A percentile compares a stretch with the other conserved stretches of the same genome.
Conservation (phyloP, 2,888 invertebrate genomes). For the Eledone cirrhosa region DNA sequence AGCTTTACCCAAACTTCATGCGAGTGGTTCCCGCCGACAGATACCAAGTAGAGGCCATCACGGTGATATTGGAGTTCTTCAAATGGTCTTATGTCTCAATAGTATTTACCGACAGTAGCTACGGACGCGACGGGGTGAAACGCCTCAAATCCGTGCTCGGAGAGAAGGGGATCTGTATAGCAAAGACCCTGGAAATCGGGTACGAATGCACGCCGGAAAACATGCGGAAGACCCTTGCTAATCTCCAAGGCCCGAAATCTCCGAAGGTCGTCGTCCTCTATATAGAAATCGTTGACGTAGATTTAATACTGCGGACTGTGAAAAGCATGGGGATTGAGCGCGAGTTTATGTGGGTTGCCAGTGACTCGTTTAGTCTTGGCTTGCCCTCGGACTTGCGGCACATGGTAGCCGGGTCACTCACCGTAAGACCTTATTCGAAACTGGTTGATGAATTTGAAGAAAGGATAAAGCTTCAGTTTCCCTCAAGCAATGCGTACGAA, state of each 20-base stretch:
- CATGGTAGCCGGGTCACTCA: slow-evolving; percentile 38
- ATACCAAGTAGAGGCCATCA: slow-evolving; percentile 54
- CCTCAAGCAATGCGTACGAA: neutral
- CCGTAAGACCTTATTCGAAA: slow-evolving; percentile 36
- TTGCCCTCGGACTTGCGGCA: slow-evolving; percentile 37
- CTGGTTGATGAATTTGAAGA: slow-evolving; percentile 23
- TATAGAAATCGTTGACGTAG: slow-evolving; percentile 52
- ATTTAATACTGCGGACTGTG: slow-evolving; percentile 43
- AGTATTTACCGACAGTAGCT: slow-evolving; percentile 76
- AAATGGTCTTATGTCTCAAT: slow-evolving; percentile 83
- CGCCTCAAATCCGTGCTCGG: slow-evolving; percentile 34
- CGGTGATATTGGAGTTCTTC: slow-evolving; percentile 50
- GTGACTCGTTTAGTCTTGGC: slow-evolving; percentile 48
- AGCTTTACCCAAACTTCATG: slow-evolving; percentile 55
- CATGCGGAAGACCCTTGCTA: slow-evolving; percentile 35
- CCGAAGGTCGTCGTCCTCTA: slow-evolving; percentile 55
- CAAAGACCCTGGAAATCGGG: slow-evolving; percentile 42
- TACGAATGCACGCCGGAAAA: slow-evolving; percentile 30
- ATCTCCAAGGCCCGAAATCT: slow-evolving; percentile 33
- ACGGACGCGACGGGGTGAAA: slow-evolving; percentile 53
- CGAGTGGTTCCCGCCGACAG: slow-evolving; percentile 57
- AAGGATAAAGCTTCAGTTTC: neutral
- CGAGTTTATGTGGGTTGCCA: slow-evolving; percentile 60
- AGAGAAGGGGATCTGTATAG: slow-evolving; percentile 48
- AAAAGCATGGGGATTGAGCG: slow-evolving; percentile 37